A percentile compares a stretch with the other conserved stretches of the same genome.
phyloP scores from a whole-genome alignment of 2,113 vertebrate genomes.

The Gasterosteus aculeatus region DNA sequence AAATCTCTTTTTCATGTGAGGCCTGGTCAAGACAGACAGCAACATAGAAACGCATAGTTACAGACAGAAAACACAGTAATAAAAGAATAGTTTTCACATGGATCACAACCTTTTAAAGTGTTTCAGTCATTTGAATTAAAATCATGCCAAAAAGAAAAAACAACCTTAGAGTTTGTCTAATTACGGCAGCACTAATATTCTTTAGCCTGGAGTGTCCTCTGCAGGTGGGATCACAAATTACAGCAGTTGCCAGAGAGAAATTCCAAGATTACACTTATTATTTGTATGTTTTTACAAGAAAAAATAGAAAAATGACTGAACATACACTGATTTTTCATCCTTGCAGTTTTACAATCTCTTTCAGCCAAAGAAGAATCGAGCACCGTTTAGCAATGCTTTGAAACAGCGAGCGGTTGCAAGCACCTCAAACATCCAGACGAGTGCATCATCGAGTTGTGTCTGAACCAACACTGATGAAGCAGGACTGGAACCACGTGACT shows the following conservation, averaged over 20 bases:
- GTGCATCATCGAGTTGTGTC: slow-evolving; percentile 58
- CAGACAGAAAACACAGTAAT: too few relatives aligned
- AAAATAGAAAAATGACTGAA: not conserved
- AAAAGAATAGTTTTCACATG: not conserved
- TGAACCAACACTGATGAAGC: not conserved
- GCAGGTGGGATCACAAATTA: slow-evolving; percentile 33
- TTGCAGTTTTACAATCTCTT: not conserved
- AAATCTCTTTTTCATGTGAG: too few relatives aligned
- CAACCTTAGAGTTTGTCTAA: not conserved
- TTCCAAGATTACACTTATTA: not conserved
- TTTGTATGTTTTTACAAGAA: not conserved
- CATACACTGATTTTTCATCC: not conserved
- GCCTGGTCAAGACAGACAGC: too few relatives aligned
- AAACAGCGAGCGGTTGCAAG: slow-evolving; percentile 22
- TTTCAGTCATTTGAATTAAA: not conserved
- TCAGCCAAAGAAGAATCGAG: not conserved
- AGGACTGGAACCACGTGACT: not conserved
- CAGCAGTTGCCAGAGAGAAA: not conserved
- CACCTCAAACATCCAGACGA: slow-evolving; percentile 47
- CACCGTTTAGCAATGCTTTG: not conserved
- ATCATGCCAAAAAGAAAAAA: not conserved
- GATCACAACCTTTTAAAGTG: not conserved
- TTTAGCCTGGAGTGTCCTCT: slow-evolving; percentile 44
- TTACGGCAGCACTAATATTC: not conserved
- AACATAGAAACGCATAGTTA: too few relatives aligned